These are phyloP conservation scores for Cremastobaeus sp. DNA, from an alignment of 2,888 invertebrate genomes.

Conservation along the genomic window DNA sequence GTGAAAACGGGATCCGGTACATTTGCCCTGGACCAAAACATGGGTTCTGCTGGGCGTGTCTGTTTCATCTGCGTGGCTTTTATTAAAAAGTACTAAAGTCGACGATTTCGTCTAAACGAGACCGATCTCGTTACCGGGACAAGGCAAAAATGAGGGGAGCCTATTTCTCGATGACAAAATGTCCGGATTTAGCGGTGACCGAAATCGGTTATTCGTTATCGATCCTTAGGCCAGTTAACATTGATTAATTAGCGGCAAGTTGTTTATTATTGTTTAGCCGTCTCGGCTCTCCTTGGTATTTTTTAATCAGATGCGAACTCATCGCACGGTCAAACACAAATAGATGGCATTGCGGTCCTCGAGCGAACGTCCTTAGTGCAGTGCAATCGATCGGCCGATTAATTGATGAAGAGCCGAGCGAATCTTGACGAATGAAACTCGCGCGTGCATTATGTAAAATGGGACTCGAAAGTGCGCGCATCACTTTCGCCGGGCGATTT, in stretches of 20 bases:
- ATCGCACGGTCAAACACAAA: too few species aligned
- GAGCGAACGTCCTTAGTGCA: conserved; percentile 15
- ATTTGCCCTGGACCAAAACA: conserved; percentile 34
- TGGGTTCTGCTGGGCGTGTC: conserved; percentile 15
- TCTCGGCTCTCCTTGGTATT: too few species aligned
- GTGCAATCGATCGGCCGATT: conserved; percentile 42
- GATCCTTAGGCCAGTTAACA: too few species aligned
- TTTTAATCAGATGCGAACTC: too few species aligned
- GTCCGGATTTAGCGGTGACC: too few species aligned
- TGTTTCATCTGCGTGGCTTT: conserved; percentile 22
- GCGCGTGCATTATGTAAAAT: conserved; percentile 40
- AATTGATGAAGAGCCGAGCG: conserved; percentile 35
- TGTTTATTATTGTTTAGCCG: too few species aligned
- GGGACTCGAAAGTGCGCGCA: conserved; percentile 36
- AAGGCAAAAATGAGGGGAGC: too few species aligned
- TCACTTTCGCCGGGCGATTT: conserved; percentile 46
- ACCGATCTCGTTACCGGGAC: too few species aligned
- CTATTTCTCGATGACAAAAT: too few species aligned
- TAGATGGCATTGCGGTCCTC: conserved; percentile 28
- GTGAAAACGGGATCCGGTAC: neutral
- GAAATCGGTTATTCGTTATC: too few species aligned
- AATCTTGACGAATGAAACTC: conserved; percentile 37
- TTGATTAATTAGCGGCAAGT: too few species aligned
- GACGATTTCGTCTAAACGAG: too few species aligned
- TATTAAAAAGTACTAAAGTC: conserved; percentile 27